Conservation (phyloP, 2,797 vertebrate species). For the Hypotaenidia okinawae region DNA sequence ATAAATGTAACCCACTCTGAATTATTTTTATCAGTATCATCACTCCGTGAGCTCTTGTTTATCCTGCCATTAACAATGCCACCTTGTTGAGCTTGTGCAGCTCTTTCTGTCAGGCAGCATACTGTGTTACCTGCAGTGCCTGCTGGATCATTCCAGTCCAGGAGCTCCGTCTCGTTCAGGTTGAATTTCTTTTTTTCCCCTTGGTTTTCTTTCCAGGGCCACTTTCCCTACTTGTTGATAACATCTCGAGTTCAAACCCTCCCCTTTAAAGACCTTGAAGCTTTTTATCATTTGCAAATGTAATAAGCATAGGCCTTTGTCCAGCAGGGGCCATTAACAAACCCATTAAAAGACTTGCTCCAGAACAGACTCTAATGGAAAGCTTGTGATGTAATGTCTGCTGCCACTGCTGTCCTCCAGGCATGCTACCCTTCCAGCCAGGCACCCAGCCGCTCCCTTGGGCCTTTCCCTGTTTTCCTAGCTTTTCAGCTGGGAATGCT, state of each 20-base stretch:
- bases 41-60: not conserved
- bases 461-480: not conserved
- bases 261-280: not conserved
- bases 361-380: not conserved
- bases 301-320: not conserved
- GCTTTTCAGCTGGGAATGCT: not conserved
- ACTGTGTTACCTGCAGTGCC: not conserved
- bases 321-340: not conserved
- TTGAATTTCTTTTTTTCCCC: not conserved
- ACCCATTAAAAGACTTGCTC: not conserved
- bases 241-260: not conserved
- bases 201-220: not conserved
- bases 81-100: not conserved
- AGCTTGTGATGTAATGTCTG: not conserved
- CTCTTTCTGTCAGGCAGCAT: not conserved
- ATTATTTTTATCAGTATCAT: not conserved
- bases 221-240: not conserved
- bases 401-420: not conserved
- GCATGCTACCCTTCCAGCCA: not conserved
- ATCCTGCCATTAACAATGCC: not conserved
- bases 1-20: not conserved
- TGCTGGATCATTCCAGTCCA: not conserved
- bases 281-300: not conserved
- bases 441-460: not conserved
- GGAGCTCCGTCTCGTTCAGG: not conserved